phyloP scores from a whole-genome alignment of 2,888 invertebrate genomes.

The Dryococelus australis region DNA sequence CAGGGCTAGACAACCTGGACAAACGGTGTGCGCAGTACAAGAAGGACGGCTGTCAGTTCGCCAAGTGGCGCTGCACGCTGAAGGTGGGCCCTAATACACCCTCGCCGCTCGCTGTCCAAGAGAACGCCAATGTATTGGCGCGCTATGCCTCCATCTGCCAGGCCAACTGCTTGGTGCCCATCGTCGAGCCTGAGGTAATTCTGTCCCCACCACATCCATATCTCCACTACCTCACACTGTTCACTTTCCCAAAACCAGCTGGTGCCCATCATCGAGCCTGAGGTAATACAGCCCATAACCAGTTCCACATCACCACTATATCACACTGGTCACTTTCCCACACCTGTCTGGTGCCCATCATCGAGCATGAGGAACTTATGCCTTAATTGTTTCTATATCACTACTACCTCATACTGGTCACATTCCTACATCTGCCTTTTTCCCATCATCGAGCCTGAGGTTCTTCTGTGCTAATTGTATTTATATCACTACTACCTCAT shows the following conservation, averaged over 20 bases:
- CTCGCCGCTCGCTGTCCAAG: slow-evolving; percentile 87
- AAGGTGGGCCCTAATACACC: slow-evolving; percentile 93
- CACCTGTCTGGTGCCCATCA: slow-evolving; percentile 98
- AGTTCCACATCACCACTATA: slow-evolving; percentile 94
- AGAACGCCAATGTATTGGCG: slow-evolving; percentile 96
- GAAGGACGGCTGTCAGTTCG: slow-evolving; percentile 96
- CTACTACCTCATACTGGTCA: too few relatives aligned
- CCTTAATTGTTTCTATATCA: slow-evolving; percentile 42
- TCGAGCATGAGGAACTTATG: slow-evolving; percentile 98
- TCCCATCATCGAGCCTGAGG: too few relatives aligned
- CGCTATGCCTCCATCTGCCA: slow-evolving; percentile 97
- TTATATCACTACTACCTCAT: too few relatives aligned
- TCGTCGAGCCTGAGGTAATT: slow-evolving; percentile 91
- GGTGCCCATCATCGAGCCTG: slow-evolving; percentile 99
- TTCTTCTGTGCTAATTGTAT: too few relatives aligned
- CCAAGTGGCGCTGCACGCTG: slow-evolving; percentile 97
- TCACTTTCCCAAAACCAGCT: slow-evolving; percentile 96
- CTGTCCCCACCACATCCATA: slow-evolving; percentile 74
- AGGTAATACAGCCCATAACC: slow-evolving; percentile 62
- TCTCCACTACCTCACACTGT: slow-evolving; percentile 69
- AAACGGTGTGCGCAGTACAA: slow-evolving; percentile 97
- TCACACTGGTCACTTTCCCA: slow-evolving; percentile 94
- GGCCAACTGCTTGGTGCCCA: slow-evolving; percentile 96
- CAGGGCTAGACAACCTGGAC: slow-evolving; percentile 91
- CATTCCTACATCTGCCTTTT: too few relatives aligned